phyloP scores from a whole-genome alignment of 2,113 vertebrate species.

The Hipposideros armiger region DNA sequence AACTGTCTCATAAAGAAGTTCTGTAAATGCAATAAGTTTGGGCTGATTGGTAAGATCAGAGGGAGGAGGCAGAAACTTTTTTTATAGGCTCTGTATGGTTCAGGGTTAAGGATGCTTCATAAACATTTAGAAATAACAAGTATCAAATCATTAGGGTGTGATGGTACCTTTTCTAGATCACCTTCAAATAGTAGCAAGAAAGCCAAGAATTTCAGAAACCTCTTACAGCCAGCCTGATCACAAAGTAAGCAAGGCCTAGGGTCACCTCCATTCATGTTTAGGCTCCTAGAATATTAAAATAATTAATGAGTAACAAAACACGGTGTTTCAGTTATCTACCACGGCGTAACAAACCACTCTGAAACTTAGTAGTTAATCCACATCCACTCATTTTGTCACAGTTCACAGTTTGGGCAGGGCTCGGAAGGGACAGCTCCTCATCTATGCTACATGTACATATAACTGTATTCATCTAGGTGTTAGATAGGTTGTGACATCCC shows the following conservation, averaged over 20 bases:
- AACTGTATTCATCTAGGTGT: background rate
- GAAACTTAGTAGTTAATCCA: background rate
- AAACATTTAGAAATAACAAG: constrained; percentile 21
- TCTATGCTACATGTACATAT: background rate
- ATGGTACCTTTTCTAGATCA: background rate
- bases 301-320: constrained; percentile 25
- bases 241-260: background rate
- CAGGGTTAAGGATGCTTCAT: background rate
- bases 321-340: background rate
- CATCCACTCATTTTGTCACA: background rate
- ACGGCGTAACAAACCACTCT: background rate
- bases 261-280: background rate
- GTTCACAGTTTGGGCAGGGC: background rate
- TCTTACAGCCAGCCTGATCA: background rate
- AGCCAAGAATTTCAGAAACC: background rate
- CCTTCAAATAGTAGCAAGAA: background rate
- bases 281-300: background rate
- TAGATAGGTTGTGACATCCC: background rate
- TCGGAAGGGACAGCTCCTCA: background rate
- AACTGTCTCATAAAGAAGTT: background rate
- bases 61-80: background rate
- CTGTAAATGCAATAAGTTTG: background rate
- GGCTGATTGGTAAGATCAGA: background rate
- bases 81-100: background rate
- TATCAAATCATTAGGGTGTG: background rate